Evolutionary conservation across 1,140 invertebrate species (phyloP).

Genomic region (Samia ricini): DNA sequence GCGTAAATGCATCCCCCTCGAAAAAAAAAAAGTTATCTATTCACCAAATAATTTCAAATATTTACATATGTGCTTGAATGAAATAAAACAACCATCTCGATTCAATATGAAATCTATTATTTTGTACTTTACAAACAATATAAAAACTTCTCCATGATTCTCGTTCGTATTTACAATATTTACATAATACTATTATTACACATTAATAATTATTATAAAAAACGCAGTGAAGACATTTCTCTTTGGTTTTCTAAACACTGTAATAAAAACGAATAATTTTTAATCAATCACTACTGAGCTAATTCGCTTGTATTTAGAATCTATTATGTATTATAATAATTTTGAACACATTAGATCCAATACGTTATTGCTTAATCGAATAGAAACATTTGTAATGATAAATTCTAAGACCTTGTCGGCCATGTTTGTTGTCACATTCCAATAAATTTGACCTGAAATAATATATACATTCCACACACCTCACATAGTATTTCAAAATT

Average conservation of each 20-base stretch:
- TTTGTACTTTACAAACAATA: constrained; percentile 31
- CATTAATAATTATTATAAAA: not conserved
- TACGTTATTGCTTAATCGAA: too few species aligned
- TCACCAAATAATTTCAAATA: not conserved
- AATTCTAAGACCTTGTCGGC: too few species aligned
- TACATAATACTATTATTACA: not conserved
- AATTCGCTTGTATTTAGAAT: not conserved
- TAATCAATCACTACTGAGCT: not conserved
- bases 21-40: too few species aligned
- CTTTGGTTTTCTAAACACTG: constrained; percentile 4
- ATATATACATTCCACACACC: too few species aligned
- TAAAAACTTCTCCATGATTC: constrained; percentile 16
- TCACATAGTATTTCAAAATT: too few species aligned
- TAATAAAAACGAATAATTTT: not conserved
- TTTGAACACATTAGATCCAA: too few species aligned
- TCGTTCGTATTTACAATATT: constrained; percentile 14
- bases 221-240: not conserved
- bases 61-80: too few species aligned
- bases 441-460: too few species aligned
- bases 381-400: too few species aligned
- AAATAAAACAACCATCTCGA: constrained; percentile 13
- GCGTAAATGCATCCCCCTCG: too few species aligned
- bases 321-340: too few species aligned
- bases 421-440: too few species aligned
- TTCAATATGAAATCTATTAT: constrained; percentile 25